Conservation (phyloP, 2,888 invertebrate genomes). For the Baronia brevicornis region DNA sequence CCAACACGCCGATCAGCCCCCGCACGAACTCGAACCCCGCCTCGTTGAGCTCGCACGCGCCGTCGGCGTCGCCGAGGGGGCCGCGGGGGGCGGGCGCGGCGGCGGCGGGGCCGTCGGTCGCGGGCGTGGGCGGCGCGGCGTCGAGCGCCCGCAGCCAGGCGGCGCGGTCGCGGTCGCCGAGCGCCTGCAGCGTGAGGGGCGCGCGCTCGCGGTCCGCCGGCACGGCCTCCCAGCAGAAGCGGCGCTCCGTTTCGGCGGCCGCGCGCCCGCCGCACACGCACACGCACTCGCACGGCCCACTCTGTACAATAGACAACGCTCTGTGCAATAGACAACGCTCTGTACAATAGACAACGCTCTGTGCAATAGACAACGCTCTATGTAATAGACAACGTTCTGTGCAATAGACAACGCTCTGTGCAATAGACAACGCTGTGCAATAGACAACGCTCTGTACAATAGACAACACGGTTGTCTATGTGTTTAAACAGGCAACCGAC, state of each 20-base stretch:
- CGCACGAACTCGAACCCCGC: slow-evolving; percentile 93
- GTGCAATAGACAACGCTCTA: no score
- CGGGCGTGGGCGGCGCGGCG: slow-evolving; percentile 87
- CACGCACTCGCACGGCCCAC: slow-evolving; percentile 57
- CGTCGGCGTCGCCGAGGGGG: slow-evolving; percentile 59
- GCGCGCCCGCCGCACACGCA: slow-evolving; percentile 47
- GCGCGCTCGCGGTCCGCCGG: slow-evolving; percentile 74
- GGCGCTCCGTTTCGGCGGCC: slow-evolving; percentile 43
- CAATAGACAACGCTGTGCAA: slow-evolving; percentile 81
- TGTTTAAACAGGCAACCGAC: no score
- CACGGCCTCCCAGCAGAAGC: slow-evolving; percentile 66
- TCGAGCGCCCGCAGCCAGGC: slow-evolving; percentile 84
- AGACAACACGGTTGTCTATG: no score
- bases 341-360: no score
- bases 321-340: no score
- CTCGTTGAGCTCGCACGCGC: slow-evolving; percentile 81
- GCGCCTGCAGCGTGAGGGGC: slow-evolving; percentile 90
- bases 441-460: no score
- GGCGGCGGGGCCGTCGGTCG: slow-evolving; percentile 78
- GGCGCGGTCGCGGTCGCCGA: slow-evolving; percentile 91
- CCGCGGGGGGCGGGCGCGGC: slow-evolving; percentile 79
- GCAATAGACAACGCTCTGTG: no score
- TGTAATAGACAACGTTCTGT: no score
- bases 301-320: slow-evolving; percentile 79
- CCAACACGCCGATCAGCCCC: slow-evolving; percentile 87